A percentile compares a stretch with the other conserved stretches of the same genome.
Evolutionary conservation across 2,888 invertebrate species (phyloP).

Genomic region (Choreutis nemorana): DNA sequence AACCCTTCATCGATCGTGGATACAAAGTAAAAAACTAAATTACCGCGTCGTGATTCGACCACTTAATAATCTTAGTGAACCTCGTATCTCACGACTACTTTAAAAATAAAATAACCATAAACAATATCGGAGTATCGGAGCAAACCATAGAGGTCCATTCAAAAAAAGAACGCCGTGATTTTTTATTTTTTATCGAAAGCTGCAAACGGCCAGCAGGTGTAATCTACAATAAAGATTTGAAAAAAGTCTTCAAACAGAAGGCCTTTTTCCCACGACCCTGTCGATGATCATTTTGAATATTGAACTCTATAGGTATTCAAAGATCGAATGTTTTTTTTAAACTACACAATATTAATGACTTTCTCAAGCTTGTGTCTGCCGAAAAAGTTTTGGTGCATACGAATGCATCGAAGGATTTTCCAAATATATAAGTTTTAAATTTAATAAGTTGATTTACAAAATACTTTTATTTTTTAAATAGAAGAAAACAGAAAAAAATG

Average conservation of each 20-base stretch:
- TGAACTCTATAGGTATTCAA: conserved; percentile 24
- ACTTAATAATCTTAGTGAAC: conserved; percentile 57
- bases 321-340: conserved; percentile 8
- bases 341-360: neutral
- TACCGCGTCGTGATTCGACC: conserved; percentile 53
- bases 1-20: conserved; percentile 51
- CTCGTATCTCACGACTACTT: conserved; percentile 62
- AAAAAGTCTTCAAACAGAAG: conserved; percentile 58
- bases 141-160: conserved; percentile 38
- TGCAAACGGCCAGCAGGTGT: conserved; percentile 63
- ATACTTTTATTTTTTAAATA: too few relatives aligned
- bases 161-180: conserved; percentile 53
- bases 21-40: conserved; percentile 40
- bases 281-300: conserved; percentile 43
- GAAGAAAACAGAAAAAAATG: too few relatives aligned
- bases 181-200: conserved; percentile 61
- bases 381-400: too few relatives aligned
- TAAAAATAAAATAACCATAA: conserved; percentile 37
- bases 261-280: conserved; percentile 63
- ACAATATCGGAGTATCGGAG: conserved; percentile 29
- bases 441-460: too few relatives aligned
- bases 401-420: too few relatives aligned
- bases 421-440: too few relatives aligned
- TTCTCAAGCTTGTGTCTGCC: too few relatives aligned
- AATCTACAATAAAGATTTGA: conserved; percentile 59